Percentiles rank a stretch among this genome's conserved stretches.
phyloP scores from a whole-genome alignment of 2,797 vertebrate genomes.

The Dermochelys coriacea region DNA sequence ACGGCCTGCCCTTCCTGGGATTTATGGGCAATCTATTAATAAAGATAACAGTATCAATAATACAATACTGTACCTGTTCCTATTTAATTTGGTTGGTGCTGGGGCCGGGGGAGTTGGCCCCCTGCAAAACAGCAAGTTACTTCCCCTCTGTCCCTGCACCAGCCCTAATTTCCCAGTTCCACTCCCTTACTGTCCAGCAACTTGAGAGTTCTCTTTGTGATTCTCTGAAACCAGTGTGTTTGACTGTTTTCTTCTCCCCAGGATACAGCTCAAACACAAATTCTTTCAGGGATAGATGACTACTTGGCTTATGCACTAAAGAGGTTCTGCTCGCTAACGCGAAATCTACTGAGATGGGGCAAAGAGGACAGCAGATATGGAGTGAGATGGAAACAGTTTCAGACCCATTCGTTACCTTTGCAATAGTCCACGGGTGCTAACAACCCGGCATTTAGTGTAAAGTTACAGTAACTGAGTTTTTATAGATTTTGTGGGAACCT shows the following conservation, averaged over 20 bases:
- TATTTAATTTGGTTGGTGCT: neutral
- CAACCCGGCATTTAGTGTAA: neutral
- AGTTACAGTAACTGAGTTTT: conserved; percentile 49
- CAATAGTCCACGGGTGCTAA: conserved; percentile 33
- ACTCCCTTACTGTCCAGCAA: no score
- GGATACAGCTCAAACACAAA: neutral
- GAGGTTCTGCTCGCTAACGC: neutral
- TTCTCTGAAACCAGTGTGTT: neutral
- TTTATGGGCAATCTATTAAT: neutral
- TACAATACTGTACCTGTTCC: neutral
- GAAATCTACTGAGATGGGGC: accelerated
- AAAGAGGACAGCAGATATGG: neutral
- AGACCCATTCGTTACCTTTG: neutral
- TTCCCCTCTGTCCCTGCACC: neutral
- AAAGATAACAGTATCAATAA: neutral
- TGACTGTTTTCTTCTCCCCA: neutral
- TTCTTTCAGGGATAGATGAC: neutral
- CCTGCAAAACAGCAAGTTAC: neutral
- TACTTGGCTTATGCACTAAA: accelerated
- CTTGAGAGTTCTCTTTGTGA: accelerated
- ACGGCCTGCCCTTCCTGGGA: accelerated
- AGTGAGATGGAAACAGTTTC: neutral
- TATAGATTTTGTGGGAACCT: conserved; percentile 62
- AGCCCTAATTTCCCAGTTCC: no score
- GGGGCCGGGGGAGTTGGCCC: neutral